phyloP scores from a whole-genome alignment of 2,888 invertebrate species.

The Cataglyphis rosenhaueri region DNA sequence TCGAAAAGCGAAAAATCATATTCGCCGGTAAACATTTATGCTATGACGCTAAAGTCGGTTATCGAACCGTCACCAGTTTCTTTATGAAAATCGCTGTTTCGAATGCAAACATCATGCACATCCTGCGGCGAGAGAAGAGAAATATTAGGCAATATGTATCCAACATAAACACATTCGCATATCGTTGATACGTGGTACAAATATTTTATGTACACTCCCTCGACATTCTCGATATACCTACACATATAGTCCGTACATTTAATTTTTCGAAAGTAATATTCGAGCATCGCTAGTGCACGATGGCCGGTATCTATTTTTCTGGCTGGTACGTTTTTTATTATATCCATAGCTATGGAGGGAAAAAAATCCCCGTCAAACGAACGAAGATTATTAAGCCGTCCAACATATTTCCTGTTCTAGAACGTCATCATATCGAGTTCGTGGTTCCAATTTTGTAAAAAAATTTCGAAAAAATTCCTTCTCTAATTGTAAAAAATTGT shows the following conservation, averaged over 20 bases:
- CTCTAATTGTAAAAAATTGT: conserved; percentile 2
- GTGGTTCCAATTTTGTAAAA: neutral
- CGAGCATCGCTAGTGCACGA: neutral
- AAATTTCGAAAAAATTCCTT: neutral
- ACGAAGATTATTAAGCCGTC: neutral
- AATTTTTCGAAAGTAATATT: conserved; percentile 61
- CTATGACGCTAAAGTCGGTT: conserved; percentile 43
- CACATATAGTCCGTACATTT: conserved; percentile 34
- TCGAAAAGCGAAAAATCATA: conserved; percentile 32
- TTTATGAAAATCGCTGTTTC: conserved; percentile 53
- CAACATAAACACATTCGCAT: conserved; percentile 61
- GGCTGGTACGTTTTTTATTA: conserved; percentile 16
- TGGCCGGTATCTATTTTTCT: neutral
- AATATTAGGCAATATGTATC: conserved; percentile 61
- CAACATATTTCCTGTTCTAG: neutral
- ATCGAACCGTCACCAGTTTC: conserved; percentile 53
- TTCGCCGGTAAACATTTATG: conserved; percentile 53
- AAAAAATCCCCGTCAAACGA: conserved; percentile 1
- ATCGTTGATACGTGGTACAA: conserved; percentile 51
- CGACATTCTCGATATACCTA: neutral
- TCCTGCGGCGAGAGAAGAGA: conserved; percentile 33
- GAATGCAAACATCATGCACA: conserved; percentile 42
- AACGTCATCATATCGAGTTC: neutral
- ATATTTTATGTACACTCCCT: conserved; percentile 47
- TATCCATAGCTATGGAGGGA: neutral